Base-by-base conservation (phyloP, 1,140 invertebrate genomes). In the Drosophila parvula region DNA sequence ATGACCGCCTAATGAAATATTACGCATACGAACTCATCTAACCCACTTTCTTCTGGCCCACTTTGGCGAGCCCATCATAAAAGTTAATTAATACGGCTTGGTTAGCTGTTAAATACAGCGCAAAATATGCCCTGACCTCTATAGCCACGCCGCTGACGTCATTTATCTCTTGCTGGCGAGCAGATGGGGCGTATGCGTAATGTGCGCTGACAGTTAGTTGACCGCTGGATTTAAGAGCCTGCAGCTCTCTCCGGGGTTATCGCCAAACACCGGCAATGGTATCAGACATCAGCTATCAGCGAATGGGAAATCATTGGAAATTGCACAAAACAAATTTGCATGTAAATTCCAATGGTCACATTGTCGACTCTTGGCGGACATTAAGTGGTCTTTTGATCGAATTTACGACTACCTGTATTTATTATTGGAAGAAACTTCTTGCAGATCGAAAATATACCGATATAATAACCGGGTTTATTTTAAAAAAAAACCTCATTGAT, bases 1-100 rank as follows among this genome's bases (percentile, higher is more conserved):
- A 78, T 69, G 51, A 60, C 41, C 51, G 45, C 62, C 70, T 79
- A 88, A 89, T 88, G 83, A 89, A 78, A 89, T 88, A 86, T 86
- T 88, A 88, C 84, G 60, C 71, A 82, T 83, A 86, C 60, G 83
- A 47, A 75, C 76, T 51, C 65, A 69, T 57, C 59, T 62, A 59
- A 38, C 44, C 48, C 65, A 38, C 51, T 58, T 69, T 57, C 41
- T 51, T 40, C 22, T 41, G 41, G 34, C 53, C 41, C 44, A 51
- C 48, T 50, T 63, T 43, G 22, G 60, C 41, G 43, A 16, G 57
- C 51, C 77, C 32, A 55, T 88, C 83, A 89, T 88, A 86, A 86
- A 86, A 88, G 83, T 89, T 88, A 88, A 88, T 88, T 88, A 88
- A 88, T 88, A 88, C 74, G 79, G 71, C 53, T 77, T 88, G 76